Evolutionary conservation across 2,797 vertebrate genomes (phyloP), one percentile per base, ranked within the genome.

Genomic region (Lepilemur ruficaudatus): DNA sequence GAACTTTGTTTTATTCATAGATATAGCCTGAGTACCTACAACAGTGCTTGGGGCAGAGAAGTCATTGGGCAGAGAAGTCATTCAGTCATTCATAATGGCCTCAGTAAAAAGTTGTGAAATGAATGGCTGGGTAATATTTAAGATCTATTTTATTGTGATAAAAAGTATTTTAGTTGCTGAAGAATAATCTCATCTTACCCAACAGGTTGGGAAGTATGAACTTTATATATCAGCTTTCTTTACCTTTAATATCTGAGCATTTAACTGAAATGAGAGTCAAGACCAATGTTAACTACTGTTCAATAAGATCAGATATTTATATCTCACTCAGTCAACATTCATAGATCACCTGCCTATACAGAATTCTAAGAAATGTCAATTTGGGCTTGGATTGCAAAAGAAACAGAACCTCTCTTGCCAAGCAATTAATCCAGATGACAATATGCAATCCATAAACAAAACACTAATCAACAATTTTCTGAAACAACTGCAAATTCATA

Each of bases 401-500:
- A 92, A 95, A 63, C 12, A 79, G 69, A 91, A 90, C 46, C 75
- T 94, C 61, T 92, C 52, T 92, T 96, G 55, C 78, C 18, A 15
- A 94, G 79, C 69, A 95, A 84, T 61, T 82, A 97, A 96, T 70
- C 70, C 72, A 95, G 52, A 93, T 94, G 73, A 93, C 46, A 91
- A 93, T 67, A 89, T 59, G 30, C 32, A 85, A 94, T 83, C 65
- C 72, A 91, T 57, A 96, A 96, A 95, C 52, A 92, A 93, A 86
- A 93, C 7, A 85, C 41, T 83, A 90, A 88, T 85, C 85, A 94
- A 93, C 61, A 94, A 55, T 95, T 96, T 91, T 97, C 91, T 78
- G 63, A 98, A 96, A 93, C 80, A 93, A 85, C 55, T 92, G 35
- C 63, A 91, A 94, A 96, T 93, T 97, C 82, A 89, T 95, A 87